Evolutionary conservation across 2,888 invertebrate species (phyloP).

Genomic region (Drosophila fungiperda): DNA sequence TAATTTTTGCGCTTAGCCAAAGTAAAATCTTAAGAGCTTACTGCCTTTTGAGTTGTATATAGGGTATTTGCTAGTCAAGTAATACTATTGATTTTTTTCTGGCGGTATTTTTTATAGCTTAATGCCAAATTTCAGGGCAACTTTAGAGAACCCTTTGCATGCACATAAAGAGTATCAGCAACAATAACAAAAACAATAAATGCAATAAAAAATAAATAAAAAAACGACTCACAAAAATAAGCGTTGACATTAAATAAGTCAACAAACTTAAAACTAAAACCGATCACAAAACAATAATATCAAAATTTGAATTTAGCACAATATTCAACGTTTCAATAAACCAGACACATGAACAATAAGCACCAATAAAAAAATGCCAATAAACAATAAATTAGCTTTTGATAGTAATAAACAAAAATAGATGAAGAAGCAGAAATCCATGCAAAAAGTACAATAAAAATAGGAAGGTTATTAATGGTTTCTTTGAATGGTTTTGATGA

Average conservation of each 20-base stretch:
- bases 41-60: too few species aligned
- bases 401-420: conserved; percentile 7
- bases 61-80: neutral
- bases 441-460: conserved; percentile 23
- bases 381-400: conserved; percentile 12
- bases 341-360: neutral
- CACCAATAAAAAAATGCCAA: neutral
- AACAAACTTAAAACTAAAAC: conserved; percentile 12
- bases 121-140: conserved; percentile 71
- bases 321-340: neutral
- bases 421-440: conserved; percentile 3
- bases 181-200: neutral
- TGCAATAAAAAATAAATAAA: neutral
- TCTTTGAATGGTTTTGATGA: neutral
- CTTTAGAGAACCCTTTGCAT: conserved; percentile 50
- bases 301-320: neutral
- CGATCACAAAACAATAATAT: conserved; percentile 1
- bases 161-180: conserved; percentile 29
- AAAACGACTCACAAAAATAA: neutral
- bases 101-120: conserved; percentile 39
- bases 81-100: conserved; percentile 5
- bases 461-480: conserved; percentile 37
- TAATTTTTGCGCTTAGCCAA: too few species aligned
- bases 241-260: conserved; percentile 2
- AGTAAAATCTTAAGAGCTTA: neutral